Conservation (phyloP, 1,140 invertebrate genomes). For the Drosophila punjabiensis region DNA sequence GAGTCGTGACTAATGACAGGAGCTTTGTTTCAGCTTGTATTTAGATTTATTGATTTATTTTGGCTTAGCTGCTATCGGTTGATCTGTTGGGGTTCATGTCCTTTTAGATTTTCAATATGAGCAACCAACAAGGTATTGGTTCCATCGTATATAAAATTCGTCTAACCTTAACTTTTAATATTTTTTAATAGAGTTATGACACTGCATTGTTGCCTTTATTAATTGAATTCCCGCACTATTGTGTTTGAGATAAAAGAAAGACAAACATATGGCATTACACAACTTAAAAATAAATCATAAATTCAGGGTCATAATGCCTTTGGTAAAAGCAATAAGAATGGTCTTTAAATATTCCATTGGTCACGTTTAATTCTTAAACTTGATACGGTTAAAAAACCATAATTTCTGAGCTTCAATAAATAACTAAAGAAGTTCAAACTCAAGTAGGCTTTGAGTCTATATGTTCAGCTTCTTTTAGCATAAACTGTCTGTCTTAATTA, state of each 20-base stretch:
- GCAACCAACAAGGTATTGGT: neutral
- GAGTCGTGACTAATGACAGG: slow-evolving; percentile 21
- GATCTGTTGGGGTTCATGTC: neutral
- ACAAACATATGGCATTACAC: neutral
- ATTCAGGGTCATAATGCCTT: neutral
- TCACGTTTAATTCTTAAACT: neutral
- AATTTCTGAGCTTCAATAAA: neutral
- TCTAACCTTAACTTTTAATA: too few relatives aligned
- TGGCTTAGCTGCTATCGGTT: neutral
- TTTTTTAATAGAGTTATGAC: neutral
- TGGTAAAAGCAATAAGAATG: neutral
- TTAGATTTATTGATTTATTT: slow-evolving; percentile 37
- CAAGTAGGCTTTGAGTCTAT: neutral
- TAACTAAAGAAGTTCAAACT: neutral
- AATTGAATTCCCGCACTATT: neutral
- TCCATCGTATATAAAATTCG: too few relatives aligned
- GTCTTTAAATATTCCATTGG: neutral
- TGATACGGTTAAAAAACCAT: neutral
- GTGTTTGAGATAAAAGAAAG: neutral
- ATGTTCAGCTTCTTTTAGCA: too few relatives aligned
- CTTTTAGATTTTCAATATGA: neutral
- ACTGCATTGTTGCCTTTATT: neutral
- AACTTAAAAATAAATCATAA: neutral
- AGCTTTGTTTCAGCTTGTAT: neutral
- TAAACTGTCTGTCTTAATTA: neutral